Base-by-base conservation (phyloP, 37 sponge, comb jelly and placozoan species). In the Chondrosia reniformis region DNA sequence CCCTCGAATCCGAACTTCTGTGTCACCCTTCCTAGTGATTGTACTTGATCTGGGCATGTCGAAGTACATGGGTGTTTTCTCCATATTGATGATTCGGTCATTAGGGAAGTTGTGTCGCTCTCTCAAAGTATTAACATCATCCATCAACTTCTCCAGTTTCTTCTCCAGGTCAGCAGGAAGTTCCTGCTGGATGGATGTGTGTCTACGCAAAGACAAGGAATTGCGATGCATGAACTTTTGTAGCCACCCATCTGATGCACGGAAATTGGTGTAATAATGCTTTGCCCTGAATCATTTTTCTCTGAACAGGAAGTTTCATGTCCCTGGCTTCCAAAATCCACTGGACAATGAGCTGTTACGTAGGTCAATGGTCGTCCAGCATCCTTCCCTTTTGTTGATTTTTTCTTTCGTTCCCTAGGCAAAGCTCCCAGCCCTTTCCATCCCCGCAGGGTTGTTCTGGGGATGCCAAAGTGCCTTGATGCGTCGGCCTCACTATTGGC, bases 211-310 rank as follows among this genome's bases (percentile, higher is more conserved):
- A 55, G 67, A 46, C 27, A 80, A 45, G 45, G 42, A 43, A 54
- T 80, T 67, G 15, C 58, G 17, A 0, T 34, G 46, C 81, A 80
- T 55, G n/a, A 81, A 81, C 40, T 56, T 81, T 3, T 31, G 37
- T 1, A 81, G 74, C 72, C 75, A 63, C 46, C 82, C 75, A 81
- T 73, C 82, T 56, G 82, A 81, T 40, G 82, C 82, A 42, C 59
- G 55, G 75, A 81, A 81, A 22, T 71, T 59, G 0, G 82, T 62
- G 7, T 69, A 49, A 0, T 12, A 2, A 7, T 49, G 81, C 69
- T 32, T 79, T 64, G 15, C 33, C 2, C 38, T 46, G 55, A 45
- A 79, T 79, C 24, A 24, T n/a, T 66, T 64, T 41, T 3, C 67
- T 65, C 7, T 24, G 45, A 9, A 80, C 72, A 67, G 71, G 72